Evolutionary conservation across 2,888 invertebrate genomes (phyloP), one percentile per base, ranked within the genome.

Genomic region (Cheilosia pagana): DNA sequence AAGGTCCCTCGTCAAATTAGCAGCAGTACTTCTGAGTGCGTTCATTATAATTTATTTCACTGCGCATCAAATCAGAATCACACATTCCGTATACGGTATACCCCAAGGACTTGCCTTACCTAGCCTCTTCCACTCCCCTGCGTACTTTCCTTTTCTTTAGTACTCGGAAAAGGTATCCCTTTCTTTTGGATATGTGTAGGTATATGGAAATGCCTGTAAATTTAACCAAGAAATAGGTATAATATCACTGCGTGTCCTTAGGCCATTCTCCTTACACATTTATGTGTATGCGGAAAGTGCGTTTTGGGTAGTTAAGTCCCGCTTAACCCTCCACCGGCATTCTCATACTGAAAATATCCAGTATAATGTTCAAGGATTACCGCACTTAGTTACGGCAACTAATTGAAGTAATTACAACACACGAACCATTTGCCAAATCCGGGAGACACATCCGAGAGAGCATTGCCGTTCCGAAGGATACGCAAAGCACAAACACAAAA

Each of bases 361-460:
- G 67, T 81, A 79, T 85, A 85, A 85, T 81, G 67, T 57, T 75
- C 81, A 81, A 81, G 81, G 81, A 85, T 85, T 85, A 85, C 85
- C 81, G 85, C 85, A 85, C 81, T 85, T 85, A 85, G 85, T 85
- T 85, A 85, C 85, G 81, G 85, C 85, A 85, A 85, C 85, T 85
- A 85, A 85, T 85, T 85, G 85, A 85, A 85, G 85, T 85, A 85
- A 85, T 85, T 85, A 85, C 85, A 85, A 65, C 81, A 81, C 81
- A 79, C 75, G 75, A 85, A 75, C 81, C 85, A 85, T 85, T 85
- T 85, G 75, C 81, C 81, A 85, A 85, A 85, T 81, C 85, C 85
- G 79, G 75, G 81, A 75, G 65, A 75, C 79, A 70, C 70, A 85
- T 81, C 85, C 70, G 81, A 81, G 75, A 65, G 85, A 60, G 65